A percentile compares a stretch with the other conserved stretches of the same genome.
phyloP scores from a whole-genome alignment of 2,113 vertebrate genomes.

The Cavia aperea region DNA sequence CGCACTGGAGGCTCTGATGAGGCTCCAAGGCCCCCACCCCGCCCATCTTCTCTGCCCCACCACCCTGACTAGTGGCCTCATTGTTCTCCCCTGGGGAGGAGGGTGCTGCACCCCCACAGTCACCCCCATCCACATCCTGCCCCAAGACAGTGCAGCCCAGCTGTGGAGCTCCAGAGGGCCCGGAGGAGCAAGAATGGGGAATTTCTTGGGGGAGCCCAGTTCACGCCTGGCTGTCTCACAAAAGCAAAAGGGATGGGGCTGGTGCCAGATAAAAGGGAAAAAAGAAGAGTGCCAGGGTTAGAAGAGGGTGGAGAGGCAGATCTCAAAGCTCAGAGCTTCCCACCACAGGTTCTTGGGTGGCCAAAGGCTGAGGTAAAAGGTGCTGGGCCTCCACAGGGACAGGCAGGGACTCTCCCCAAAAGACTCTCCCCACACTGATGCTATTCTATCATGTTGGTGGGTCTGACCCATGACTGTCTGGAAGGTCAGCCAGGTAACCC shows the following conservation, averaged over 20 bases:
- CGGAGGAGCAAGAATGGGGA: background rate
- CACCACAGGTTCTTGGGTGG: background rate
- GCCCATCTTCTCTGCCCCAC: conserved; percentile 56
- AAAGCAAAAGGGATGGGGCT: conserved; percentile 23
- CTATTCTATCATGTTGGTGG: background rate
- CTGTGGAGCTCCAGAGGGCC: background rate
- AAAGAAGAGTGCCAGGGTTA: background rate
- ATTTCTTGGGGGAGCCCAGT: background rate
- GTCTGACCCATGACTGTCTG: background rate
- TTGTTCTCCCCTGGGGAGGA: conserved; percentile 64
- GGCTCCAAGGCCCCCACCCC: conserved; percentile 62
- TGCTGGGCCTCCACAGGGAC: background rate
- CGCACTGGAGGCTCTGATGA: conserved; percentile 76
- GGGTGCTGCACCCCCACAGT: background rate
- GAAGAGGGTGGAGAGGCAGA: background rate
- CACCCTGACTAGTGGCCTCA: conserved; percentile 57
- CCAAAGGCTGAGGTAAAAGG: background rate
- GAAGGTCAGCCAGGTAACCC: background rate
- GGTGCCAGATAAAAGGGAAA: background rate
- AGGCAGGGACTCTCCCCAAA: background rate
- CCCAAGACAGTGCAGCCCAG: conserved; percentile 16
- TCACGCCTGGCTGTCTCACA: background rate
- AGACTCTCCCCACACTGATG: background rate
- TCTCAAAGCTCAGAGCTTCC: background rate
- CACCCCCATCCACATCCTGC: conserved; percentile 41